Evolutionary conservation across 2,888 invertebrate species (phyloP), one percentile per base, ranked within the genome.

Genomic region (Odontomyia ornata): DNA sequence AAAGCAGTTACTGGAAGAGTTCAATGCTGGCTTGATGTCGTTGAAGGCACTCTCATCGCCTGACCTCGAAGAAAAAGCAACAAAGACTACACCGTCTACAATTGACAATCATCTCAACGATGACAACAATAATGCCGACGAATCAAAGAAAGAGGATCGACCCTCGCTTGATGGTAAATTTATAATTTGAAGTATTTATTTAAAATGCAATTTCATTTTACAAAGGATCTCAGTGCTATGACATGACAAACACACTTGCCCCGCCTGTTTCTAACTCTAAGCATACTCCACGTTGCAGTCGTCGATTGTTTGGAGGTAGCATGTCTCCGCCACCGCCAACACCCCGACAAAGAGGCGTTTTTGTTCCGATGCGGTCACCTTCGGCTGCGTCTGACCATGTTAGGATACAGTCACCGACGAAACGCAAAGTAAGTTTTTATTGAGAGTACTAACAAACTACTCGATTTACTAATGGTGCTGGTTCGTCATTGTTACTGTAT

Each of bases 1-100:
- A 82, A 88, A 88, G 79, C 84, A 90, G 77, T 84, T 93, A 1
- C 87, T 90, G 23, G 84, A 86, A 11, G 83, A 86, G 76, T 82
- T 86, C 13, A 82, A 82, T 28, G 80, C 81, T 0, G 82, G 60
- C n/a, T 15, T 73, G 60, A 73, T 57, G 73, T 73, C 73, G 21
- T 43, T 73, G 43, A 57, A 73, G 60, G 28, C 60, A 13, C 60
- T 57, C 5, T 36, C 57, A 28, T 15, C 18, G 11, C 36, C 36
- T 5, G 36, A 36, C 3, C 28, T 28, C 9, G 21, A 25, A 13
- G 60, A 21, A 13, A 57, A 18, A 9, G 21, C n/a, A 18, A 57
- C 7, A 27, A 72, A 3, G n/a, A 27, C 28, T 25, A 18, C 5
- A 25, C 27, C 21, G 13, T 5, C 7, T 3, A 36, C 3, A 21